Evolutionary conservation across 2,797 vertebrate species (phyloP).

Genomic region (Rhyacichthys aspro): DNA sequence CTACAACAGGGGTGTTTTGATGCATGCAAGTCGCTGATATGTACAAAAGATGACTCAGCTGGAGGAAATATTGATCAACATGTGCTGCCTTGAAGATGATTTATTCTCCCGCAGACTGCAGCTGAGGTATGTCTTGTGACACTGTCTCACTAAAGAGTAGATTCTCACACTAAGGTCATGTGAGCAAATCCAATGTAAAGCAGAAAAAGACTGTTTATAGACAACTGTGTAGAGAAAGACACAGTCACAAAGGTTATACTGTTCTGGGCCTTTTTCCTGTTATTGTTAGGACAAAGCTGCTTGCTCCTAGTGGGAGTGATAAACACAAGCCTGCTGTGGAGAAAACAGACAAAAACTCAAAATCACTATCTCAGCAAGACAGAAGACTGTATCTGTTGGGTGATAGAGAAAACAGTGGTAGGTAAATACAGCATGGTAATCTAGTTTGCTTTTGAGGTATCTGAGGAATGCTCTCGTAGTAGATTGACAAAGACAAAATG

Average conservation of each 20-base stretch:
- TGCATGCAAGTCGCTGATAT: neutral
- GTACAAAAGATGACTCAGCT: constrained; percentile 9
- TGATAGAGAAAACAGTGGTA: neutral
- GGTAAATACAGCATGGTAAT: constrained; percentile 1
- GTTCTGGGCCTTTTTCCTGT: constrained; percentile 47
- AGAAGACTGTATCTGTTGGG: neutral
- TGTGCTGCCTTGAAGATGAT: neutral
- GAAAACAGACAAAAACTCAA: neutral
- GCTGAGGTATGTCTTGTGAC: constrained; percentile 53
- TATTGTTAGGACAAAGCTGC: constrained; percentile 40
- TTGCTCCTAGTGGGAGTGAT: constrained; percentile 20
- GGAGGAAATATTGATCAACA: constrained; percentile 13
- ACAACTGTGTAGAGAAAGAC: constrained; percentile 4
- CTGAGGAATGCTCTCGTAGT: neutral
- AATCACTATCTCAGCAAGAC: neutral
- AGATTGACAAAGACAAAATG: no score
- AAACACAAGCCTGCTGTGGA: constrained; percentile 8
- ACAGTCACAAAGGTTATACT: constrained; percentile 7
- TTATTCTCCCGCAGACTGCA: constrained; percentile 6
- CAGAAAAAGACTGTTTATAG: constrained; percentile 26
- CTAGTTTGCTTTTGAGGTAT: neutral
- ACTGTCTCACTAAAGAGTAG: constrained; percentile 39
- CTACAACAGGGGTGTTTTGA: constrained; percentile 1
- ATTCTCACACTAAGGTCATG: constrained; percentile 50
- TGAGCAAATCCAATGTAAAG: constrained; percentile 34